Base-by-base conservation (phyloP, 2,113 vertebrate genomes). In the Sylvia atricapilla region DNA sequence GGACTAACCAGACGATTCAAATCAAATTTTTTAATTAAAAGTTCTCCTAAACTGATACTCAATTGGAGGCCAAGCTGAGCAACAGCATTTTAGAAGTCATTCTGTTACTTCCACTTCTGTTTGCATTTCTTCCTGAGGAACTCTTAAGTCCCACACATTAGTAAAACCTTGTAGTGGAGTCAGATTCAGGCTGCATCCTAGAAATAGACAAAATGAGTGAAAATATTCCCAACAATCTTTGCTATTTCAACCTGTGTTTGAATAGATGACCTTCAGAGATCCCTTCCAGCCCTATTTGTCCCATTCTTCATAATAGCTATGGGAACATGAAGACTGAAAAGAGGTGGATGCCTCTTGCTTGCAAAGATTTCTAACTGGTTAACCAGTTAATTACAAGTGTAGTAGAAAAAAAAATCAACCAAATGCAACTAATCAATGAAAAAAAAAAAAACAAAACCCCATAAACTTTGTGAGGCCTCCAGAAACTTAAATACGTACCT, bases 11-110 rank as follows among this genome's bases (percentile, higher is more conserved):
- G 41, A 79, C 25, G 39, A 95, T 90, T 91, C 64, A 92, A 92
- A 94, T 87, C 75, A 88, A 55, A 7, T 22, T 79, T 80, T 89
- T 93, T 31, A 94, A 92, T 95, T 82, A 94, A 92, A 72, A 81
- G 37, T 84, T 94, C 44, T 64, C 33, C 63, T 89, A 69, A 93
- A 84, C 43, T 78, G 41, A 68, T 69, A 60, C 28, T 58, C 46
- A 63, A 12, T 60, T 3, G 14, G 67, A 92, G n/a, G 44, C 53
- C 66, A 89, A 69, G 39, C 64, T 64, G 33, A 84, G 87, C 20
- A 91, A 74, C 33, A 70, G 52, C 52, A 33, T 63, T 92, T 96
- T 58, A 52, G 63, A 87, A 85, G 43, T 82, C 20, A 88, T 75
- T 89, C 44, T 84, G 41, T 86, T 84, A 52, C 39, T 95, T 95